A percentile compares a stretch with the other conserved stretches of the same genome.
Conservation (phyloP, 2,797 vertebrate genomes). For the Diplodus puntazzo region DNA sequence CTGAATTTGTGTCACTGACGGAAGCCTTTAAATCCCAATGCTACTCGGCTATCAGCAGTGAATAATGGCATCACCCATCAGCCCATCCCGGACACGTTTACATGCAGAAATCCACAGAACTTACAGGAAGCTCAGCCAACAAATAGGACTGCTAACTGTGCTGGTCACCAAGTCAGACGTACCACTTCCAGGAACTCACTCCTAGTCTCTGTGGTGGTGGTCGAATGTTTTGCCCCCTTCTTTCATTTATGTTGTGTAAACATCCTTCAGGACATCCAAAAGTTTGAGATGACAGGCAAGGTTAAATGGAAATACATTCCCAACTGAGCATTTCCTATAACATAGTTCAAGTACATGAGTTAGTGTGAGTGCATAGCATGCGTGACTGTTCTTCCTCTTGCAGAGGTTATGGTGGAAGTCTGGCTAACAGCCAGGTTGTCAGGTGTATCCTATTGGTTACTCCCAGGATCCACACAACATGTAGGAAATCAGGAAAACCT, state of each 20-base stretch:
- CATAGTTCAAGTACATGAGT: slow-evolving; percentile 32
- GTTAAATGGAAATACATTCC: slow-evolving; percentile 31
- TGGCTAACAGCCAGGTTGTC: slow-evolving; percentile 33
- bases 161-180: background rate
- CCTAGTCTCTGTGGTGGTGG: background rate
- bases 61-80: no score
- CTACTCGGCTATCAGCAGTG: no score
- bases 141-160: background rate
- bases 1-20: no score
- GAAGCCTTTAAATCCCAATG: no score
- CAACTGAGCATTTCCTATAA: slow-evolving; percentile 32
- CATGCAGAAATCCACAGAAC: background rate
- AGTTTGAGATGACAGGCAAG: slow-evolving; percentile 19
- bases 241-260: slow-evolving; percentile 29
- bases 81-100: background rate
- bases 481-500: slow-evolving; percentile 31
- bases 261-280: slow-evolving; percentile 1
- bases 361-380: background rate
- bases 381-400: slow-evolving; percentile 64
- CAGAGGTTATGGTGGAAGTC: slow-evolving; percentile 27
- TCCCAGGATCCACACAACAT: slow-evolving; percentile 46
- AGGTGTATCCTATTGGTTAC: slow-evolving; percentile 78
- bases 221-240: slow-evolving; percentile 33
- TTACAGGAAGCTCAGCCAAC: background rate
- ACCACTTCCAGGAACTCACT: background rate